Percentiles rank a stretch among this genome's conserved stretches.
Evolutionary conservation across 2,888 invertebrate species (phyloP).

Genomic region (Epinotia bilunana): DNA sequence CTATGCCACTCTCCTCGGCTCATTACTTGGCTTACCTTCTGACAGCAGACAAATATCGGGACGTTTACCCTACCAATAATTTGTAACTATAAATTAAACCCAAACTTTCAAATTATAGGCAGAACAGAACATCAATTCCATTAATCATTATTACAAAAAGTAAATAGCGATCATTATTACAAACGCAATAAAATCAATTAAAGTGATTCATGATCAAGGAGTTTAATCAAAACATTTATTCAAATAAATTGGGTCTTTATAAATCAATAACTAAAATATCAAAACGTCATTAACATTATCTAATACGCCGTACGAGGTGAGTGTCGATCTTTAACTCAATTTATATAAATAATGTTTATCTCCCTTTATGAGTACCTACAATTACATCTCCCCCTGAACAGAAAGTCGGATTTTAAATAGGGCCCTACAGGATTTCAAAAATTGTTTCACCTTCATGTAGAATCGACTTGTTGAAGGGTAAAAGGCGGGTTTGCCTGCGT

Average conservation of each 20-base stretch:
- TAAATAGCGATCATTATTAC: conserved; percentile 15
- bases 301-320: neutral
- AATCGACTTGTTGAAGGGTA: no score
- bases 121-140: conserved; percentile 18
- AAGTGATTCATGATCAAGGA: conserved; percentile 17
- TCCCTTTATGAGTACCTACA: no score
- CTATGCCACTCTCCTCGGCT: no score
- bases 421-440: no score
- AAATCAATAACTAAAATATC: conserved; percentile 18
- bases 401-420: no score
- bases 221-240: conserved; percentile 11
- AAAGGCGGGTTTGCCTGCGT: no score
- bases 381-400: no score
- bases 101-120: neutral
- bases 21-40: no score
- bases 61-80: neutral
- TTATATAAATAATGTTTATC: no score
- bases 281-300: conserved; percentile 8
- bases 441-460: no score
- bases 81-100: neutral
- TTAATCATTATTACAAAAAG: neutral
- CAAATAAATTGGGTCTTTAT: conserved; percentile 12
- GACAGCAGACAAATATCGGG: no score
- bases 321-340: neutral
- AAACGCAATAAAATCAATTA: conserved; percentile 14